phyloP scores from a whole-genome alignment of 30 jellyfish, hydroid and myxozoan genomes.

The Pelagia noctiluca region DNA sequence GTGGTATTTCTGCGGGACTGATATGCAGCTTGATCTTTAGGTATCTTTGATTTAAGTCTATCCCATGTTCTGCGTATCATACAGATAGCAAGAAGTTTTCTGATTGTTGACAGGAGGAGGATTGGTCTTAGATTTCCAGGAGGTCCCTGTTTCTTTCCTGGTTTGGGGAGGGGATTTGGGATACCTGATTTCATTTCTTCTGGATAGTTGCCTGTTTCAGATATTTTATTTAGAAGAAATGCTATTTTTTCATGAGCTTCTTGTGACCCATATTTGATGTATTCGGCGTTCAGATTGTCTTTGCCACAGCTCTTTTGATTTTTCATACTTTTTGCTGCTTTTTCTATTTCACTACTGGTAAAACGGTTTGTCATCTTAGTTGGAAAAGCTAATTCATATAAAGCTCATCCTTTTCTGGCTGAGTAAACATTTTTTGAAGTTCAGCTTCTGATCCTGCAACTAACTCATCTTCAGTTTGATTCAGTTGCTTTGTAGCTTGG shows the following conservation, averaged over 20 bases:
- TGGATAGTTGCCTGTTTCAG: conserved; percentile 18
- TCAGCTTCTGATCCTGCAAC: too few relatives aligned
- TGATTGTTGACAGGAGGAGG: not conserved
- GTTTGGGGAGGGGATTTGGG: not conserved
- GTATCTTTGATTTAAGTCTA: not conserved
- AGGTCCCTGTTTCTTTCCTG: not conserved
- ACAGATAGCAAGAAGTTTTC: not conserved
- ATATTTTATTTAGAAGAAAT: not conserved
- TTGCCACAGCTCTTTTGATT: conserved; percentile 10
- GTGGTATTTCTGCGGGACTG: conserved; percentile 25
- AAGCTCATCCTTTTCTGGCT: too few relatives aligned
- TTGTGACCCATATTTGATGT: not conserved
- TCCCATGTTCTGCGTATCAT: not conserved
- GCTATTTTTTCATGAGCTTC: not conserved
- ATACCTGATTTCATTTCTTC: not conserved
- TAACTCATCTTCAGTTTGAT: too few relatives aligned
- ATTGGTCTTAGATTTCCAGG: not conserved
- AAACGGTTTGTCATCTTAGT: conserved; percentile 11
- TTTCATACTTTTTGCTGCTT: conserved; percentile 8
- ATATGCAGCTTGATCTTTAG: conserved; percentile 15
- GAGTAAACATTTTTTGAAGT: too few relatives aligned
- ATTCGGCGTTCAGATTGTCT: conserved; percentile 2
- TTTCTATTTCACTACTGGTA: not conserved
- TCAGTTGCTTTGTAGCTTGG: too few relatives aligned
- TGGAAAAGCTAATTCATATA: too few relatives aligned